Evolutionary conservation across 2,888 invertebrate genomes (phyloP).

Genomic region (Nasonia oneida): DNA sequence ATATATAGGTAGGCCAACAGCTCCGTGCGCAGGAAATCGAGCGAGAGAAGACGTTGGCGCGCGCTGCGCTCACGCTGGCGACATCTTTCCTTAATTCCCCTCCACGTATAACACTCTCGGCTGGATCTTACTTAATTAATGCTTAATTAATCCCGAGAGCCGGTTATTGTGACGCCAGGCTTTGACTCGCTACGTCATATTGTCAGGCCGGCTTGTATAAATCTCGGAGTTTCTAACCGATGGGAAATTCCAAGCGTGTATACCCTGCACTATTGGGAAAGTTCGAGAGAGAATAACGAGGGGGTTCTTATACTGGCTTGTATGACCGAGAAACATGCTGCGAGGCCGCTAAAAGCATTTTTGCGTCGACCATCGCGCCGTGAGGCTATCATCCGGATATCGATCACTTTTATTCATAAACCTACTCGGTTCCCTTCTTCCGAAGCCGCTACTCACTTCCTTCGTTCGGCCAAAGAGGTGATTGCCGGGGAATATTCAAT

Average conservation of each 20-base stretch:
- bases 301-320: background rate
- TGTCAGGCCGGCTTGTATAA: conserved; percentile 10
- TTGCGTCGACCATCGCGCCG: conserved; percentile 75
- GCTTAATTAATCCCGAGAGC: conserved; percentile 72
- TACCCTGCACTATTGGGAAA: background rate
- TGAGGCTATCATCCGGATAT: conserved; percentile 74
- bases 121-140: conserved; percentile 72
- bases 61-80: conserved; percentile 71
- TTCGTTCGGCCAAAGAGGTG: conserved; percentile 24
- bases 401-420: conserved; percentile 76
- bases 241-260: conserved; percentile 35
- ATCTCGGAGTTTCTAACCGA: conserved; percentile 68
- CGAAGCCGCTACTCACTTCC: background rate
- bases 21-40: background rate
- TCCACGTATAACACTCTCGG: conserved; percentile 57
- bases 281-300: background rate
- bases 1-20: background rate
- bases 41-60: conserved; percentile 40
- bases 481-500: conserved; percentile 38
- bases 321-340: conserved; percentile 21
- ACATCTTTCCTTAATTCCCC: conserved; percentile 78
- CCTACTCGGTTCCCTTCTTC: conserved; percentile 62
- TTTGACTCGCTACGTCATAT: background rate
- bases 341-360: conserved; percentile 76
- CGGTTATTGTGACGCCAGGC: conserved; percentile 27